Conservation (phyloP, 2,113 vertebrate species). For the Pungitius pungitius region DNA sequence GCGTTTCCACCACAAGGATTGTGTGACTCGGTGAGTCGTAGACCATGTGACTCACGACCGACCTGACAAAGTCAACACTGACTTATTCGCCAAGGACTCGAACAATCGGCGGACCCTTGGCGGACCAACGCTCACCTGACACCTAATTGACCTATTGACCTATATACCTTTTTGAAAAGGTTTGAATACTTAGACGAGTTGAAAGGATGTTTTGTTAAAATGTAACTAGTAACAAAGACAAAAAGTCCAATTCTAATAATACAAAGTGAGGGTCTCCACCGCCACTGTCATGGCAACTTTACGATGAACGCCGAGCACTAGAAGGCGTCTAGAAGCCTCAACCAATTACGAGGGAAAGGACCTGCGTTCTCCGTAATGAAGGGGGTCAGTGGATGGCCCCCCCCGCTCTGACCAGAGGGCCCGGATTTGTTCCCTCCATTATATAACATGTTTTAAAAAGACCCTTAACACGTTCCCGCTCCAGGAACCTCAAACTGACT, state of each 20-base stretch:
- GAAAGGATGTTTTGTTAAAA: too few species aligned
- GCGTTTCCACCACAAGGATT: neutral
- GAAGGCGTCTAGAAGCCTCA: conserved; percentile 1
- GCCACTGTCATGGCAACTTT: neutral
- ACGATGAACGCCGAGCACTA: neutral
- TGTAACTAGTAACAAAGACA: too few species aligned
- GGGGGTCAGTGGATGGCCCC: neutral
- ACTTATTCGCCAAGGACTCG: neutral
- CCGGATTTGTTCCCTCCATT: neutral
- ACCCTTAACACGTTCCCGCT: neutral
- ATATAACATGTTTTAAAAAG: conserved; percentile 1
- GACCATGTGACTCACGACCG: neutral
- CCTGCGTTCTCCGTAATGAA: neutral
- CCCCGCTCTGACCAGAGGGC: conserved; percentile 4
- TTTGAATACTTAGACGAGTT: too few species aligned
- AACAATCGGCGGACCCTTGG: neutral
- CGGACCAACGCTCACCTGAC: neutral
- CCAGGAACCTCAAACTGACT: neutral
- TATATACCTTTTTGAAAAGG: too few species aligned
- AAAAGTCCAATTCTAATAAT: neutral
- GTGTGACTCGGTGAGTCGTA: neutral
- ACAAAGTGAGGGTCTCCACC: neutral
- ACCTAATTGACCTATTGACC: too few species aligned
- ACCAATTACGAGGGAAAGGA: conserved; percentile 8
- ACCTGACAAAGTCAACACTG: neutral